Evolutionary conservation across 2,888 invertebrate species (phyloP), one percentile per base, ranked within the genome.

Genomic region (Campopleginae sp.): DNA sequence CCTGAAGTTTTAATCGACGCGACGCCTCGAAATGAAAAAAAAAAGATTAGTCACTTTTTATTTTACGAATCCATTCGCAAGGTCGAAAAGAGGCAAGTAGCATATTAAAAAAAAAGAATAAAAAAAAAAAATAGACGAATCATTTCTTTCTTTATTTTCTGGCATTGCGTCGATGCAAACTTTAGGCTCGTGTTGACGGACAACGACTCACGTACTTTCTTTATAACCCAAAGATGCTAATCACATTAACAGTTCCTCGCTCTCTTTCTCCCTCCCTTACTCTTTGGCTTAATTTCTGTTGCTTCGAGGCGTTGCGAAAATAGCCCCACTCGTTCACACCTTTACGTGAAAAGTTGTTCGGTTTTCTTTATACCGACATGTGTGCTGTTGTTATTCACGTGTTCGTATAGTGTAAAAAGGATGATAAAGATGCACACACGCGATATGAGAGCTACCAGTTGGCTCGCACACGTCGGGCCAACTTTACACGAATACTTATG

Each of bases 321-420:
- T 75, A 82, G 78, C 81, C 58, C 44, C 44, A 31, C 66, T 77
- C 80, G 42, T 79, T 86, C 75, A 61, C 75, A 71, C 74, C 82
- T 63, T 46, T 70, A 27, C 68, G 78, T 66, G 65, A 38, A 8
- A 38, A 33, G 14, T 38, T 65, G 7, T 65, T 38, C n/a, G 8
- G 54, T n/a, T 84, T 78, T 83, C 74, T 77, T 65, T 44, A 46
- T 54, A 17, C 58, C 51, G 77, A 65, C 68, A 82, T 66, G 72
- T 74, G 72, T 66, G 42, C 68, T 44, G 76, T 81, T 86, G 86
- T 88, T 87, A 86, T 86, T 86, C 82, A 76, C 63, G 48, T 74
- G 74, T 74, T 80, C 66, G 51, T n/a, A 54, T 33, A 76, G 51
- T 66, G 61, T 44, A 66, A 77, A 54, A 42, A 44, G 38, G 33